Percentiles rank a stretch among this genome's conserved stretches.
Conservation (phyloP, 2,888 invertebrate genomes). For the Eustalomyia histrio region DNA sequence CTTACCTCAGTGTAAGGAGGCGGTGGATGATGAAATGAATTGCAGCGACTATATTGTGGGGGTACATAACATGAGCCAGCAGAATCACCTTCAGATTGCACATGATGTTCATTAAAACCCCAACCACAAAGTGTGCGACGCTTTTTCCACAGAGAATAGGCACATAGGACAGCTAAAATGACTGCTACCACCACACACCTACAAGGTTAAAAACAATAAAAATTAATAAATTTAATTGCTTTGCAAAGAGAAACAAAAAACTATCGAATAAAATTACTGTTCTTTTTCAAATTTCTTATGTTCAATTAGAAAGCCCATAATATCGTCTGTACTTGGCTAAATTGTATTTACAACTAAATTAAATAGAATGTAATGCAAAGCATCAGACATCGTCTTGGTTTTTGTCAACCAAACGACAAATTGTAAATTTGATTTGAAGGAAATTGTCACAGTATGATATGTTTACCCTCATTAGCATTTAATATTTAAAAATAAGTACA, state of each 20-base stretch:
- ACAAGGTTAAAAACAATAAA: constrained; percentile 51
- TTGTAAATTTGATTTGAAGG: background rate
- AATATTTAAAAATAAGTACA: background rate
- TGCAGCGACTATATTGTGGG: constrained; percentile 91
- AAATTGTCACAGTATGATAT: background rate
- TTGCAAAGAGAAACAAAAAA: background rate
- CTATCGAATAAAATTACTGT: constrained; percentile 67
- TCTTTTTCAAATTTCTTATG: constrained; percentile 71
- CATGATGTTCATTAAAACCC: constrained; percentile 80
- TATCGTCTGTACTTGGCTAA: background rate
- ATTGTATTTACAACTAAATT: background rate
- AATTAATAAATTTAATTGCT: background rate
- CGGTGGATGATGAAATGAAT: constrained; percentile 90
- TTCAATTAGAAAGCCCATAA: constrained; percentile 72
- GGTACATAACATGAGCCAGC: constrained; percentile 90
- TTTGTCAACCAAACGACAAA: background rate
- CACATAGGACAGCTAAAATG: constrained; percentile 85
- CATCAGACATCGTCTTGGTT: background rate
- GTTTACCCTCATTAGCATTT: background rate
- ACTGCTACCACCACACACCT: constrained; percentile 86
- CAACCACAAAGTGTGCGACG: constrained; percentile 80
- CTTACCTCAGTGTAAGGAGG: constrained; percentile 91
- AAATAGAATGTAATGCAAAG: background rate
- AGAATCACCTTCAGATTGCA: constrained; percentile 87
- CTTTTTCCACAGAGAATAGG: constrained; percentile 84